A percentile compares a stretch with the other conserved stretches of the same genome.
Evolutionary conservation across 2,888 invertebrate genomes (phyloP).

Genomic region (Lissonota sp.): DNA sequence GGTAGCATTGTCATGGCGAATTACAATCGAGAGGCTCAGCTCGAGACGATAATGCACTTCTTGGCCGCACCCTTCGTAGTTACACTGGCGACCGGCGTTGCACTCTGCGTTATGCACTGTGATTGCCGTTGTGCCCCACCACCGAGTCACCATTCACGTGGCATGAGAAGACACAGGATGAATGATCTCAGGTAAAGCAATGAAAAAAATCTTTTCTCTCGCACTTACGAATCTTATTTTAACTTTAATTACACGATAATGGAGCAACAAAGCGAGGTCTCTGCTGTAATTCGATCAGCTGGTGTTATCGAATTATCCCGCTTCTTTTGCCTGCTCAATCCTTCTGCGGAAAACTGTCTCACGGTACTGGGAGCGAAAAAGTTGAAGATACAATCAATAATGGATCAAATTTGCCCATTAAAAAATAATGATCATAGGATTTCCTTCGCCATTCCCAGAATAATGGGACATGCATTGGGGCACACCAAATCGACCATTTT

Average conservation of each 20-base stretch:
- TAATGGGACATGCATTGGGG: too few species aligned
- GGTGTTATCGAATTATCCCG: too few species aligned
- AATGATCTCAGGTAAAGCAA: slow-evolving; percentile 85
- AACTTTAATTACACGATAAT: neutral
- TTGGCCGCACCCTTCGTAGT: slow-evolving; percentile 93
- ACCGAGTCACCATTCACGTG: slow-evolving; percentile 86
- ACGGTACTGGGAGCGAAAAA: too few species aligned
- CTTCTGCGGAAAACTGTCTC: too few species aligned
- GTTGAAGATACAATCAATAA: too few species aligned
- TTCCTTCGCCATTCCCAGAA: too few species aligned
- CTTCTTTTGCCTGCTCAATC: too few species aligned
- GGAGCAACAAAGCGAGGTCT: neutral
- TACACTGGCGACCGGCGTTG: slow-evolving; percentile 93
- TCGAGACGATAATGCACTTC: slow-evolving; percentile 92
- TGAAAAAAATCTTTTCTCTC: neutral
- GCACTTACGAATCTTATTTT: neutral
- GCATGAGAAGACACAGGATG: slow-evolving; percentile 84
- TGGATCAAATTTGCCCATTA: too few species aligned
- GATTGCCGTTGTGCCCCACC: slow-evolving; percentile 91
- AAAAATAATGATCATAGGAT: too few species aligned
- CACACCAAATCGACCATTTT: too few species aligned
- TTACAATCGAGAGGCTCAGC: slow-evolving; percentile 93
- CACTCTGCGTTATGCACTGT: slow-evolving; percentile 94
- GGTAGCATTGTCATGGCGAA: slow-evolving; percentile 92
- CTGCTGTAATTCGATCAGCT: neutral